phyloP scores from a whole-genome alignment of 1,140 invertebrate species.

The Drosophila sproati region DNA sequence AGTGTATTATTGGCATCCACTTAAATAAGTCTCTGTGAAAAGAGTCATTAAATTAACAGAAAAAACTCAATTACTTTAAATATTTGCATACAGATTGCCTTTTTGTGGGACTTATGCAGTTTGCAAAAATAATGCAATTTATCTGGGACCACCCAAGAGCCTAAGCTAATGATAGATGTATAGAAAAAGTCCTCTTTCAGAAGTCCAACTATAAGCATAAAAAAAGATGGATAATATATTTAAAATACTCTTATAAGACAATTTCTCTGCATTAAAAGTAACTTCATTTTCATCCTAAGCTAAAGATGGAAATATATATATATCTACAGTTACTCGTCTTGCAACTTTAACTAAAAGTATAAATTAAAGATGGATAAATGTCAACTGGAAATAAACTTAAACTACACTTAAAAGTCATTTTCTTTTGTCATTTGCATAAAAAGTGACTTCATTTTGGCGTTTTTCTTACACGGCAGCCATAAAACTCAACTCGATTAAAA shows the following conservation, averaged over 20 bases:
- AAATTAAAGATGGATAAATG: neutral
- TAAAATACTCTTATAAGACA: no score
- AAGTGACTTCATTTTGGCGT: neutral
- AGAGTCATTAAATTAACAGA: neutral
- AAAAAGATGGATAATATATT: neutral
- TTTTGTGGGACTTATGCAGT: neutral
- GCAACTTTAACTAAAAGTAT: neutral
- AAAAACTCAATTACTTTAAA: slow-evolving; percentile 6
- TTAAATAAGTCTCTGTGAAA: neutral
- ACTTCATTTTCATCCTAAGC: no score
- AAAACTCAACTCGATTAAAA: slow-evolving; percentile 35
- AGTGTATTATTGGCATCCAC: neutral
- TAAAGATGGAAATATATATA: no score
- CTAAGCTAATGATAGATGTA: neutral
- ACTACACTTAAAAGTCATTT: neutral
- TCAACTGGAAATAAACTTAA: neutral
- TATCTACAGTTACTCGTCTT: no score
- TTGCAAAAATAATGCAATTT: neutral
- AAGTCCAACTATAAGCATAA: no score
- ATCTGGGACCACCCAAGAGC: neutral
- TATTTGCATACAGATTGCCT: slow-evolving; percentile 12
- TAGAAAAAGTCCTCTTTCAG: no score
- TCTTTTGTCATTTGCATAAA: neutral
- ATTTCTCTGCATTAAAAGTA: no score
- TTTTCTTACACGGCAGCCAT: neutral